Evolutionary conservation across 2,888 invertebrate species (phyloP).

Genomic region (Atherix ibis): DNA sequence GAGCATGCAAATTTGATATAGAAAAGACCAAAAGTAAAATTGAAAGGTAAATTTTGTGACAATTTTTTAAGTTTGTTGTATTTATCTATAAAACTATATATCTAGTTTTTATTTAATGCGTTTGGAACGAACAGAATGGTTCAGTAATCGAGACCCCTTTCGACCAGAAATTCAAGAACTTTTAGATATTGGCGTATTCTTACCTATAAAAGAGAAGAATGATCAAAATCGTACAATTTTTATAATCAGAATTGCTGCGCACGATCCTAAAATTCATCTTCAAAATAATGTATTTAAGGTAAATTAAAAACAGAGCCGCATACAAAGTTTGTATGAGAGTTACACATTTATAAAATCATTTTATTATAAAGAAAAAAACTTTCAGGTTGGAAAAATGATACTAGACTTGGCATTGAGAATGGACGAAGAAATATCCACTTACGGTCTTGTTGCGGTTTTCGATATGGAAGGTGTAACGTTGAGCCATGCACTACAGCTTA

Average conservation of each 20-base stretch:
- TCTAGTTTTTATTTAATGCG: constrained; percentile 38
- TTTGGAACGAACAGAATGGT: constrained; percentile 42
- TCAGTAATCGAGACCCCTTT: constrained; percentile 39
- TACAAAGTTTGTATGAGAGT: not conserved
- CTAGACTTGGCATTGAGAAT: constrained; percentile 40
- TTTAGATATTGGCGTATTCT: constrained; percentile 40
- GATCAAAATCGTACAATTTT: constrained; percentile 39
- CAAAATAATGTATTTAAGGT: constrained; percentile 45
- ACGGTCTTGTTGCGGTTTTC: constrained; percentile 43
- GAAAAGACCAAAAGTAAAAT: constrained; percentile 42
- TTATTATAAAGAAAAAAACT: too few relatives aligned
- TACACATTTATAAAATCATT: too few relatives aligned
- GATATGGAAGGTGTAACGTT: constrained; percentile 42
- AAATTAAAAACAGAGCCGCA: constrained; percentile 13
- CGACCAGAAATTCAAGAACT: constrained; percentile 40
- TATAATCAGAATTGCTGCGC: constrained; percentile 40
- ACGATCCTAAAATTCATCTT: constrained; percentile 40
- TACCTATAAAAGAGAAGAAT: constrained; percentile 39
- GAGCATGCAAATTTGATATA: constrained; percentile 44
- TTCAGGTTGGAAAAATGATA: constrained; percentile 40
- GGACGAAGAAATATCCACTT: constrained; percentile 34
- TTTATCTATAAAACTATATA: too few relatives aligned
- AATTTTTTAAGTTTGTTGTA: too few relatives aligned
- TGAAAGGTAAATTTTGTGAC: constrained; percentile 28
- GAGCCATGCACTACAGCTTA: constrained; percentile 42